A percentile compares a stretch with the other conserved stretches of the same genome.
Evolutionary conservation across 2,113 vertebrate species (phyloP).

Genomic region (Pterocles gutturalis): DNA sequence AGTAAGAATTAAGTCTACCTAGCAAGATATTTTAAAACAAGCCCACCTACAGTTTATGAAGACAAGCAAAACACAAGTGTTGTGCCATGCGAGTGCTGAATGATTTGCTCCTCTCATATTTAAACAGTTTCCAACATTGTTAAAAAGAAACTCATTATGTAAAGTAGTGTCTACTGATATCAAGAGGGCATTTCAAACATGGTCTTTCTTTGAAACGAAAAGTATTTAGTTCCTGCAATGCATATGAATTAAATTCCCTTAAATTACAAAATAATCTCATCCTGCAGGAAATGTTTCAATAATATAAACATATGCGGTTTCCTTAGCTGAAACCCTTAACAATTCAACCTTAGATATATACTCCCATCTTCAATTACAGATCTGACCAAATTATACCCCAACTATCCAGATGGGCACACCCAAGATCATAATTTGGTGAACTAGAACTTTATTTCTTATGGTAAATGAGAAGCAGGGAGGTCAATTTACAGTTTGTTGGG

Average conservation of each 20-base stretch:
- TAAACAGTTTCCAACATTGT: background rate
- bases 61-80: background rate
- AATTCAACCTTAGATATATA: background rate
- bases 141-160: background rate
- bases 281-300: background rate
- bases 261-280: background rate
- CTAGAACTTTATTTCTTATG: background rate
- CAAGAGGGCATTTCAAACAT: background rate
- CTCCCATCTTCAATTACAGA: background rate
- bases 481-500: background rate
- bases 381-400: background rate
- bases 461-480: background rate
- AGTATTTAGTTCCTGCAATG: background rate
- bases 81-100: background rate
- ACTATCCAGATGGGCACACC: background rate
- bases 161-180: background rate
- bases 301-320: background rate
- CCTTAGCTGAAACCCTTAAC: background rate
- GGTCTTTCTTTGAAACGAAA: background rate
- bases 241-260: background rate
- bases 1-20: background rate
- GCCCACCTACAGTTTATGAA: background rate
- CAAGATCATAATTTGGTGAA: background rate
- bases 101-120: background rate
- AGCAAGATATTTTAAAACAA: background rate